Conservation (phyloP, 2,888 invertebrate species). For the Drosophila gaucha region DNA sequence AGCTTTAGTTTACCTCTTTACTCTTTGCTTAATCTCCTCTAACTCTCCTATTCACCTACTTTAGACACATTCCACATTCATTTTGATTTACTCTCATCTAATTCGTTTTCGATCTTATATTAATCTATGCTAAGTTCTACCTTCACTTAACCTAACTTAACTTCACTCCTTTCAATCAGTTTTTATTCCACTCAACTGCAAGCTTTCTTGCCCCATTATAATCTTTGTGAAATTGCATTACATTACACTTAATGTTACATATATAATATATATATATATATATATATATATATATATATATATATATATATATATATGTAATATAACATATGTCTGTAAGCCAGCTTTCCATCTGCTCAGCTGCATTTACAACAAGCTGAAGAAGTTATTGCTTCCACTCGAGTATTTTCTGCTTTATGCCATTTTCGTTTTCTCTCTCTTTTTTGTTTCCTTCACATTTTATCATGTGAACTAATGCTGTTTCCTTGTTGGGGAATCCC, state of each 20-base stretch:
- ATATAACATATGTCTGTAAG: not conserved
- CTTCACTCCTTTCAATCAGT: not conserved
- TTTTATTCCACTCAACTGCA: not conserved
- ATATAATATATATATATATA: not conserved
- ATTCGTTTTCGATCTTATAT: not conserved
- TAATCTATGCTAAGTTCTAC: not conserved
- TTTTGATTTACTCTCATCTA: not conserved
- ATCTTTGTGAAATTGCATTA: not conserved
- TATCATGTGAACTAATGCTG: conserved; percentile 46
- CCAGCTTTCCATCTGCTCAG: conserved; percentile 5
- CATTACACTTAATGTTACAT: not conserved
- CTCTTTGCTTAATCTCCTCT: too few relatives aligned
- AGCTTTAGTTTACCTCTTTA: too few relatives aligned
- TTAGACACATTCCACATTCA: too few relatives aligned
- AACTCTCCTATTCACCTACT: too few relatives aligned
- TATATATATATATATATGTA: not conserved
- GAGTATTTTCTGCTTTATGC: conserved; percentile 30
- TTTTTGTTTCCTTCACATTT: not conserved
- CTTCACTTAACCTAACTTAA: not conserved
- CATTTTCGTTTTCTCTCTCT: not conserved
- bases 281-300: not conserved
- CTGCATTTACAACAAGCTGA: conserved; percentile 13
- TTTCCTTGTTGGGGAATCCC: conserved; percentile 44
- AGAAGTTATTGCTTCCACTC: conserved; percentile 32
- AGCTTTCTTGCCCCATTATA: not conserved